Conservation (phyloP, 2,888 invertebrate species). For the Erebia epiphron region DNA sequence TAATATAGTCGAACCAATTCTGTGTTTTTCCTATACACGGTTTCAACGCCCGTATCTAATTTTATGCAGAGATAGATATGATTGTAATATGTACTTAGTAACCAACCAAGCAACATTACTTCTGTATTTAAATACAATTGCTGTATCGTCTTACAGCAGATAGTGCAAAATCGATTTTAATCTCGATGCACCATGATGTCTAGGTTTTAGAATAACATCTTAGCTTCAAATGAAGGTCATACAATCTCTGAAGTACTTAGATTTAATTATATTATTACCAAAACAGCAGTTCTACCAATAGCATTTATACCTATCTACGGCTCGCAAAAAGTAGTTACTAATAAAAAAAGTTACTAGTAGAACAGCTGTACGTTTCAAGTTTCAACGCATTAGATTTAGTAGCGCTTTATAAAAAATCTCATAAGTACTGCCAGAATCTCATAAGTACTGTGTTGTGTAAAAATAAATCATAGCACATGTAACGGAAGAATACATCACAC, state of each 20-base stretch:
- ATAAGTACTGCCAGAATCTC: no score
- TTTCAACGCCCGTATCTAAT: no score
- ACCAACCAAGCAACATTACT: no score
- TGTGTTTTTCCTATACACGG: no score
- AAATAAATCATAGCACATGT: neutral
- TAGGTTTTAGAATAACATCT: neutral
- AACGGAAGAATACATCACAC: neutral
- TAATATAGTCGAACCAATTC: no score
- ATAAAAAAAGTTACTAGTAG: constrained; percentile 1
- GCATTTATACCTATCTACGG: neutral
- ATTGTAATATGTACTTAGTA: no score
- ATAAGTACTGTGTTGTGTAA: neutral
- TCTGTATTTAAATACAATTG: no score
- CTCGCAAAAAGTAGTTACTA: constrained; percentile 8
- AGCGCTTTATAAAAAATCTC: neutral
- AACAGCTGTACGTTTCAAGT: no score
- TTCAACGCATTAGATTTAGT: constrained; percentile 5
- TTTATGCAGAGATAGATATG: no score
- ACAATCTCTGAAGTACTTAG: neutral
- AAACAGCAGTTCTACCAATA: neutral
- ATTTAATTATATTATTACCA: neutral
- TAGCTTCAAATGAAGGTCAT: neutral
- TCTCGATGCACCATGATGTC: neutral
- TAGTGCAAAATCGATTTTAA: no score
- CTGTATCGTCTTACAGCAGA: no score